phyloP scores from a whole-genome alignment of 53 echinoderm and acorn worm species.

The Holothuria scabra region DNA sequence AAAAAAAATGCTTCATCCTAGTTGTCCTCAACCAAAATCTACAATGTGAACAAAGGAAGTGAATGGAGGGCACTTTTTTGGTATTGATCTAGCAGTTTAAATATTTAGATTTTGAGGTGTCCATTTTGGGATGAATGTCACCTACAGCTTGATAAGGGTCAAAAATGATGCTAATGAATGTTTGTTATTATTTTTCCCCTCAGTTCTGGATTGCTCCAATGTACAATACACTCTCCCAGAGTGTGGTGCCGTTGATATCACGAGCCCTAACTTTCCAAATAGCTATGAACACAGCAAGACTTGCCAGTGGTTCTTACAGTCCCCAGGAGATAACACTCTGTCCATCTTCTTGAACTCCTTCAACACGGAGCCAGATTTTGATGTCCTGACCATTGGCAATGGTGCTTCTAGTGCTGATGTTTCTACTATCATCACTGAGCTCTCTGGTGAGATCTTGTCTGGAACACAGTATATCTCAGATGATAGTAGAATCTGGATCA shows the following conservation, averaged over 20 bases:
- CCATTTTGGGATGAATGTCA: too few species aligned
- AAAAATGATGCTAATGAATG: background rate
- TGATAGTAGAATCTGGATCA: constrained; percentile 40
- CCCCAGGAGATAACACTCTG: constrained; percentile 45
- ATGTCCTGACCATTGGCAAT: constrained; percentile 53
- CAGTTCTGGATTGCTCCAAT: constrained; percentile 49
- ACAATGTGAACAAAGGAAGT: too few species aligned
- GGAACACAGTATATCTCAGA: constrained; percentile 12
- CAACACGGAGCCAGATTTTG: constrained; percentile 54
- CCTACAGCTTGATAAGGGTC: too few species aligned
- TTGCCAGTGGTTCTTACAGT: constrained; percentile 75
- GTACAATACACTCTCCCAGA: constrained; percentile 64
- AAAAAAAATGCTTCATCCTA: too few species aligned
- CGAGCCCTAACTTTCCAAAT: constrained; percentile 82
- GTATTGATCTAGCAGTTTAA: too few species aligned
- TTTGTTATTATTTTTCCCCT: background rate
- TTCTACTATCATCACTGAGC: constrained; percentile 2
- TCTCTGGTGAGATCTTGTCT: background rate
- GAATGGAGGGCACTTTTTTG: too few species aligned
- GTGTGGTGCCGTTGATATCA: constrained; percentile 62
- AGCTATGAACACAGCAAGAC: constrained; percentile 67
- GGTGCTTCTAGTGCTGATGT: background rate
- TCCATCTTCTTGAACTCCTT: constrained; percentile 54
- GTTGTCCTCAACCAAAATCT: too few species aligned
- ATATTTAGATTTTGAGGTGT: too few species aligned